Base-by-base conservation (phyloP, 2,797 vertebrate genomes). In the Myiotriccus ornatus region DNA sequence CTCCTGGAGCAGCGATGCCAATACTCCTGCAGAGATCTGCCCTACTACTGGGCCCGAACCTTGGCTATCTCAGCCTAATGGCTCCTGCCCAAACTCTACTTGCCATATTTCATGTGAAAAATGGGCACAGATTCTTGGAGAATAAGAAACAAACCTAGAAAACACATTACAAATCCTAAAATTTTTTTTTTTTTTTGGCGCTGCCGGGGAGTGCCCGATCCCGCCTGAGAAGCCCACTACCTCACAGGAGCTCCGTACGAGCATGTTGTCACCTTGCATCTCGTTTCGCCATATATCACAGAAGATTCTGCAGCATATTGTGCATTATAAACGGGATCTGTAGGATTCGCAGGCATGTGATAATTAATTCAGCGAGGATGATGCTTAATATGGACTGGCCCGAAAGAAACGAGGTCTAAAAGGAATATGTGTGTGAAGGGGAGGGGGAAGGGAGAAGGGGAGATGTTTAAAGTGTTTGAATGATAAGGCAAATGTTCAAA, bases 321-420 rank as follows among this genome's bases (percentile, higher is more conserved):
- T 94, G 93, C 86, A 87, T 90, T 90, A 90, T 73, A 89, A 93
- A 83, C 65, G 73, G 84, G 73, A 93, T 93, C 94, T 53, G 94
- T 85, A 63, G 93, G 93, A 94, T 59, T 95, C 43, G 13, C 84
- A 74, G 71, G 87, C 87, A 95, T 75, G 96, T 94, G 95, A 89
- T 96, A 95, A 97, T 95, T 95, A 95, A 96, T 96, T 94, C 96
- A 94, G 96, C 8, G 94, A 95, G 84, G 92, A 95, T 89, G 94
- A 92, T 93, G 93, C 95, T 95, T 97, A 95, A 95, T 95, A 95
- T 95, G 95, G 94, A 93, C 90, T 94, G 92, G 92, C 92, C 96
- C 23, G 17, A 95, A 94, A 96, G 96, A 91, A 93, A 91, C 41
- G 87, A 96, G 95, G 93, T 93, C 95, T 95, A 67, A 84, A 88